These are phyloP conservation scores for Diuraphis noxia DNA, from an alignment of 1,140 invertebrate genomes.

Conservation along the genomic window DNA sequence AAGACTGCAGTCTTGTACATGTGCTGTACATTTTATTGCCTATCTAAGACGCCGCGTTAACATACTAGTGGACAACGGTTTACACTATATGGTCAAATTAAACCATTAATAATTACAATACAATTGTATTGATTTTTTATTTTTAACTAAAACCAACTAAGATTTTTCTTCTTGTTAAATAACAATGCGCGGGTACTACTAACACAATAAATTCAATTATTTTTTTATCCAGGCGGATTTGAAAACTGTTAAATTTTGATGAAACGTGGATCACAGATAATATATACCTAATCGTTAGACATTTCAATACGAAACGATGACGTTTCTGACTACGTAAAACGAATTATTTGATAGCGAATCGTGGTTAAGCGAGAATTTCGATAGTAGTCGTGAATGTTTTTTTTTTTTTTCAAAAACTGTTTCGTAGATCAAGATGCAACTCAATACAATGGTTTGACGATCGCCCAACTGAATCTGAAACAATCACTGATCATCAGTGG, in stretches of 20 bases:
- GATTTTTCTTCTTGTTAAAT: neutral
- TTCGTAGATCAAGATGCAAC: neutral
- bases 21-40: neutral
- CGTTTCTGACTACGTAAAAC: neutral
- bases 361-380: neutral
- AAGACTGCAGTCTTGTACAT: too few species aligned
- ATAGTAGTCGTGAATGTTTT: neutral
- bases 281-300: neutral
- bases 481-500: neutral
- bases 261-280: neutral
- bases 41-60: neutral
- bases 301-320: neutral
- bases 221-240: neutral
- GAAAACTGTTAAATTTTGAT: neutral
- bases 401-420: neutral
- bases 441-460: too few species aligned
- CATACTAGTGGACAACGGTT: neutral
- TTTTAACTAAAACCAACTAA: neutral
- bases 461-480: neutral
- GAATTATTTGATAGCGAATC: neutral
- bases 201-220: neutral
- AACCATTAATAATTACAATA: neutral
- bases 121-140: neutral
- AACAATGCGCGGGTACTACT: neutral
- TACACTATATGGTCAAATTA: neutral